Conservation (phyloP, 2,113 vertebrate genomes). For the Apteryx owenii region DNA sequence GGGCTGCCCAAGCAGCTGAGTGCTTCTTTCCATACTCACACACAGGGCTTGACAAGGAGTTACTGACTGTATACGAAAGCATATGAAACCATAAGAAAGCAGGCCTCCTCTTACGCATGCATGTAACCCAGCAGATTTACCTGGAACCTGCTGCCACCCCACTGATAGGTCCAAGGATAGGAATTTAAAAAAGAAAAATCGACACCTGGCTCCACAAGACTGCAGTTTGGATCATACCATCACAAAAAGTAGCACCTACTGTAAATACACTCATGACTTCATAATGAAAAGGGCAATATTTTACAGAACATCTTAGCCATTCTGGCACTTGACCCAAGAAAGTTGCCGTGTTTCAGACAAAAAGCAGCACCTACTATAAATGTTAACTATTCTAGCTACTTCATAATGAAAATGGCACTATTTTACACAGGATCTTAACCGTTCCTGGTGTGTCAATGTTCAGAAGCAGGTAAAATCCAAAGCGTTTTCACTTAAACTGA, state of each 20-base stretch:
- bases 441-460: accelerated
- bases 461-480: not conserved
- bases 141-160: not conserved
- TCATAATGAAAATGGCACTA: not conserved
- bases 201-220: not conserved
- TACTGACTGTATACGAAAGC: not conserved
- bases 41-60: accelerated
- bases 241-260: not conserved
- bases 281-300: not conserved
- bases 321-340: not conserved
- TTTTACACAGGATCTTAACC: not conserved
- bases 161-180: not conserved
- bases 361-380: not conserved
- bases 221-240: not conserved
- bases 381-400: not conserved
- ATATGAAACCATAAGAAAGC: accelerated
- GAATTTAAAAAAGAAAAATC: not conserved
- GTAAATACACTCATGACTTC: not conserved
- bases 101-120: accelerated
- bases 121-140: not conserved
- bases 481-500: not conserved
- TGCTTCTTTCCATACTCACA: accelerated
- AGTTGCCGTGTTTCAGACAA: not conserved
- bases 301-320: not conserved
- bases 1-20: not conserved